A percentile compares a stretch with the other conserved stretches of the same genome.
Conservation (phyloP, 2,797 vertebrate genomes). For the Parambassis ranga region DNA sequence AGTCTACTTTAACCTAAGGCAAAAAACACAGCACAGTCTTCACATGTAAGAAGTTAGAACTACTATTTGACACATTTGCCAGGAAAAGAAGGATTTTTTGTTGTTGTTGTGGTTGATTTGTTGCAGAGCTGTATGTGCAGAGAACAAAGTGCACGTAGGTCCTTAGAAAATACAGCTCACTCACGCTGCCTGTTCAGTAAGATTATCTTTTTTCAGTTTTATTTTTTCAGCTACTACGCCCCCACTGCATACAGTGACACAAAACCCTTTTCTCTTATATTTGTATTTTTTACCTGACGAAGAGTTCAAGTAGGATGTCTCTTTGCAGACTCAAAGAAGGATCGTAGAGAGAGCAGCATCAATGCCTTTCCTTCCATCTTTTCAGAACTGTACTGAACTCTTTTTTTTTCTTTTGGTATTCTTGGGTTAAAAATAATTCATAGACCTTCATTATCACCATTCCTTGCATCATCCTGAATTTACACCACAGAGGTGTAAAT, state of each 20-base stretch:
- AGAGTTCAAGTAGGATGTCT: constrained; percentile 18
- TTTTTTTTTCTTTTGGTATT: background rate
- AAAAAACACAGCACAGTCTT: background rate
- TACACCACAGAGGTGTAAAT: background rate
- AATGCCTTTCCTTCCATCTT: background rate
- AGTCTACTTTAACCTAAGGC: background rate
- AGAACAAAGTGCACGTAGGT: background rate
- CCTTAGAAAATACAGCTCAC: constrained; percentile 11
- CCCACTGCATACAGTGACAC: background rate
- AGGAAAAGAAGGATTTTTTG: background rate
- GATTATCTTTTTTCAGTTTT: too few species aligned
- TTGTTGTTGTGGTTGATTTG: background rate
- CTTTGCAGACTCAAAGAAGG: background rate
- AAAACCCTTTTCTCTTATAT: background rate
- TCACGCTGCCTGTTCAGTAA: too few species aligned
- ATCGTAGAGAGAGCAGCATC: background rate
- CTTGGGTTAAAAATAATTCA: background rate
- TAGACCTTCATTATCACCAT: background rate
- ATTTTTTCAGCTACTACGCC: background rate
- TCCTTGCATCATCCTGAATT: background rate
- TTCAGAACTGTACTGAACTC: background rate
- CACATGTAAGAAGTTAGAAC: background rate
- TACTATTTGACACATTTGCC: background rate
- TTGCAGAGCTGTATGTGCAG: background rate
- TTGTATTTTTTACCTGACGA: background rate